phyloP scores from a whole-genome alignment of 2,888 invertebrate species.

The Pemphredon lugubris region DNA sequence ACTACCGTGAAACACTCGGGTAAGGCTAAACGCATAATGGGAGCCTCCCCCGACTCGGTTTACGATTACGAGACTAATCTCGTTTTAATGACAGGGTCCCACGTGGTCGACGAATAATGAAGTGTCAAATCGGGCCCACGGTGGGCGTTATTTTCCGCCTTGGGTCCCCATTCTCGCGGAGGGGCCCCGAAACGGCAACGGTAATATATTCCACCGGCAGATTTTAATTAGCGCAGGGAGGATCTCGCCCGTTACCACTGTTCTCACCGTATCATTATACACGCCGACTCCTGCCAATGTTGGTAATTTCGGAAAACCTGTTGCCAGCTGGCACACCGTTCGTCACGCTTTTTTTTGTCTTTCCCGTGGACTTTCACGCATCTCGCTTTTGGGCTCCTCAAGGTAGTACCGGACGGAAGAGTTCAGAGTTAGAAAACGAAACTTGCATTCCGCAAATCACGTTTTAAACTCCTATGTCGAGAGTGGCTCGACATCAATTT shows the following conservation, averaged over 20 bases:
- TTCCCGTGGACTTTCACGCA: no score
- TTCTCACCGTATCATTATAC: constrained; percentile 71
- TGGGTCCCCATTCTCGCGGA: constrained; percentile 31
- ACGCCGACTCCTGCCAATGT: constrained; percentile 9
- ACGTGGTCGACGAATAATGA: constrained; percentile 78
- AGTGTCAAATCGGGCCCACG: constrained; percentile 78
- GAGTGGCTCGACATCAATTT: no score
- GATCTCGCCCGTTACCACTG: constrained; percentile 66
- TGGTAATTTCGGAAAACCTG: no score
- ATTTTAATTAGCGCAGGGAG: constrained; percentile 79
- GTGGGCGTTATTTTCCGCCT: constrained; percentile 74
- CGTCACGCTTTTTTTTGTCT: not conserved
- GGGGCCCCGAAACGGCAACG: constrained; percentile 12
- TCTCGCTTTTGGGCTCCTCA: no score
- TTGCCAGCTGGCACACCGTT: no score
- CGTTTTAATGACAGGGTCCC: constrained; percentile 80
- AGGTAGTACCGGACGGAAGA: no score
- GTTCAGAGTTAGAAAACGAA: no score
- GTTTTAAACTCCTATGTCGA: no score
- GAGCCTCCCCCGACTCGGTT: constrained; percentile 49
- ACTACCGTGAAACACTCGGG: constrained; percentile 37
- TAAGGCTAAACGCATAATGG: constrained; percentile 14
- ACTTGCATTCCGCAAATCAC: no score
- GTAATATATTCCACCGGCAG: constrained; percentile 71
- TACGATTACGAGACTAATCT: constrained; percentile 78